Evolutionary conservation across 2,797 vertebrate species (phyloP).

Genomic region (Catharus ustulatus): DNA sequence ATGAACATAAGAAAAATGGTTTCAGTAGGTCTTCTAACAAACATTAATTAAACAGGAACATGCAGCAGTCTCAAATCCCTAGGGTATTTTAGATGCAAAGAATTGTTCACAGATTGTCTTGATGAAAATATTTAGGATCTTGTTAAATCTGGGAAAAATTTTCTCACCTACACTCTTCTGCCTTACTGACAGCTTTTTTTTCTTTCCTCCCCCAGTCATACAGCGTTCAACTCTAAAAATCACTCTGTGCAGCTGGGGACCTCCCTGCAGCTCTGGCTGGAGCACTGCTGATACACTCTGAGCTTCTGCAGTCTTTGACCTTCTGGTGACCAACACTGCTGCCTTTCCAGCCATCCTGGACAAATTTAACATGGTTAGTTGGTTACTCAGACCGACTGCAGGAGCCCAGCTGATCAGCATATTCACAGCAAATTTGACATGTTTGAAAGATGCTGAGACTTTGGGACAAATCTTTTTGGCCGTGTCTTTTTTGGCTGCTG

Average conservation of each 20-base stretch:
- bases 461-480: background rate
- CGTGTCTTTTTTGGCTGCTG: background rate
- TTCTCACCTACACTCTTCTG: background rate
- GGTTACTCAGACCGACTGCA: background rate
- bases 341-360: background rate
- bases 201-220: background rate
- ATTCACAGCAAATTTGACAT: background rate
- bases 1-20: background rate
- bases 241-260: rapidly evolving
- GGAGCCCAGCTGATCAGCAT: background rate
- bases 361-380: background rate
- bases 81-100: background rate
- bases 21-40: background rate
- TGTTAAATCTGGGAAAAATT: background rate
- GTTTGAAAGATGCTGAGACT: background rate
- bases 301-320: background rate
- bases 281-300: background rate
- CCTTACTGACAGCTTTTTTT: background rate
- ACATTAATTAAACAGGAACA: background rate
- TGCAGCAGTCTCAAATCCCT: background rate
- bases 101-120: background rate
- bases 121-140: background rate
- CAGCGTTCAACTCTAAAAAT: background rate
- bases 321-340: background rate
- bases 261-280: background rate